phyloP scores from a whole-genome alignment of 1,140 invertebrate genomes.

The Helicorthomorpha holstii region DNA sequence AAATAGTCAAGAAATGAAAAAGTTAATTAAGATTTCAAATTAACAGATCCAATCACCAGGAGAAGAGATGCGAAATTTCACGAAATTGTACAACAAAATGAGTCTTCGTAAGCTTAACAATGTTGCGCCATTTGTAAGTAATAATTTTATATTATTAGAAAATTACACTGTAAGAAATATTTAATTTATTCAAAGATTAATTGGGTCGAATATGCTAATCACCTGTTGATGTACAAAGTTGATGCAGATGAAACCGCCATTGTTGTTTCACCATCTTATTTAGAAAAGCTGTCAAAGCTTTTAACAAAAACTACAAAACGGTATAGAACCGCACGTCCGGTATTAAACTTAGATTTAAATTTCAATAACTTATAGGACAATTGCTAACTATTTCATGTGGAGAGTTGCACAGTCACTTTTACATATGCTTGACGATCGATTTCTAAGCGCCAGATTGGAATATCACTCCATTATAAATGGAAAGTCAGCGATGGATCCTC shows the following conservation, averaged over 20 bases:
- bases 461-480: constrained; percentile 57
- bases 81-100: constrained; percentile 29
- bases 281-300: constrained; percentile 20
- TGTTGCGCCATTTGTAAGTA: background rate
- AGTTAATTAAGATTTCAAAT: no score
- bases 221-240: constrained; percentile 9
- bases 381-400: constrained; percentile 31
- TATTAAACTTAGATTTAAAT: background rate
- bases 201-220: constrained; percentile 20
- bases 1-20: no score
- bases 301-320: constrained; percentile 15
- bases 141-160: background rate
- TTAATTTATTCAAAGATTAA: constrained; percentile 22
- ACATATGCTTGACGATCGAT: constrained; percentile 39
- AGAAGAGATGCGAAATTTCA: constrained; percentile 78
- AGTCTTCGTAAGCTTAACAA: constrained; percentile 7
- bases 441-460: constrained; percentile 47
- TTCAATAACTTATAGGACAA: constrained; percentile 12
- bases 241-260: constrained; percentile 22
- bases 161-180: no score
- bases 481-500: constrained; percentile 47
- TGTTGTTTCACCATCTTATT: constrained; percentile 24
- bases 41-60: no score
- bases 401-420: constrained; percentile 9
- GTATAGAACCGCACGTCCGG: background rate